phyloP scores from a whole-genome alignment of 2,113 vertebrate genomes.

The Cygnus buccinator region DNA sequence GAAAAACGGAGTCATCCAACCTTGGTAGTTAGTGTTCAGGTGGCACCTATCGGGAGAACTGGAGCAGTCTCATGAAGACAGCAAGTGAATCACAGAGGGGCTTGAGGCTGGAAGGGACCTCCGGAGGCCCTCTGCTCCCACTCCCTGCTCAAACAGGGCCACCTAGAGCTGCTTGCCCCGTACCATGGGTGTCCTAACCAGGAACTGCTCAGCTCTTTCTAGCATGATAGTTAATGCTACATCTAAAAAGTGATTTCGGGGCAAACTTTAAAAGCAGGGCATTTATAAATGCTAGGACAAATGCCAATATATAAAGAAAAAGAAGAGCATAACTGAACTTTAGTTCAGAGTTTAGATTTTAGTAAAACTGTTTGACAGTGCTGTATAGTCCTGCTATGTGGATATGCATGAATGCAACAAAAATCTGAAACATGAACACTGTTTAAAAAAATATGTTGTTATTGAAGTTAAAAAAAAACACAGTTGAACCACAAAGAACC shows the following conservation, averaged over 20 bases:
- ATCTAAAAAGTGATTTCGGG: background rate
- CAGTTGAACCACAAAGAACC: conserved; percentile 2
- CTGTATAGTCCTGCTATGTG: background rate
- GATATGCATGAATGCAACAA: background rate
- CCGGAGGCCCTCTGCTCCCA: background rate
- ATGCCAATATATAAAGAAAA: background rate
- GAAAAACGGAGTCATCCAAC: background rate
- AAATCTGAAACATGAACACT: background rate
- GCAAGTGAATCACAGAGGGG: background rate
- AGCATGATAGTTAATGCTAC: background rate
- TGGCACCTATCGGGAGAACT: background rate
- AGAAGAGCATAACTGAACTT: background rate
- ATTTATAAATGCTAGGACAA: background rate
- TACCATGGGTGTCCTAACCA: background rate
- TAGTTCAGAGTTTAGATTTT: background rate
- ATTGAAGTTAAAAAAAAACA: background rate
- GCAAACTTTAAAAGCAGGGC: background rate
- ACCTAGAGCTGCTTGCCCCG: fast-evolving
- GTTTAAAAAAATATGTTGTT: conserved; percentile 8
- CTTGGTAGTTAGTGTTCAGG: background rate
- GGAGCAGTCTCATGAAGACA: background rate
- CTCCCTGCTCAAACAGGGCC: background rate
- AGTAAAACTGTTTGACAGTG: background rate
- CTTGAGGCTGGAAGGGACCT: background rate
- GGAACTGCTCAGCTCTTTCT: background rate